Evolutionary conservation across 2,113 vertebrate species (phyloP).

Genomic region (Channa maculata): DNA sequence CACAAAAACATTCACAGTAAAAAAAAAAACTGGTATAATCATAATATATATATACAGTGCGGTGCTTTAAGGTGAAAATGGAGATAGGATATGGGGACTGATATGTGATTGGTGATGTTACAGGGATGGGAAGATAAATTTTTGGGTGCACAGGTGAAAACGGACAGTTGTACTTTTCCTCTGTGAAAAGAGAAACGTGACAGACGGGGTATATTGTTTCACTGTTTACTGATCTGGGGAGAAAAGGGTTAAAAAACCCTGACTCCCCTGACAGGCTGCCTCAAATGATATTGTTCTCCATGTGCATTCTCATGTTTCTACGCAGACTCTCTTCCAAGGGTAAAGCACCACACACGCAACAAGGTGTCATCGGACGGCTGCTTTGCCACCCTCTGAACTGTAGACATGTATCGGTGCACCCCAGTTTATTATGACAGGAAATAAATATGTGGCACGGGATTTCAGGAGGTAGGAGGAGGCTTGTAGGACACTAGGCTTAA

Average conservation of each 20-base stretch:
- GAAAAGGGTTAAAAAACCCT: slow-evolving; percentile 10
- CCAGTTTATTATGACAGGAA: slow-evolving; percentile 68
- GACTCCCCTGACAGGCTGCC: slow-evolving; percentile 53
- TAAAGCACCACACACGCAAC: slow-evolving; percentile 68
- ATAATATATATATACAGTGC: slow-evolving; percentile 84
- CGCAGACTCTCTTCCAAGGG: slow-evolving; percentile 72
- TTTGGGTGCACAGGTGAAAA: slow-evolving; percentile 75
- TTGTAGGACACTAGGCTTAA: slow-evolving; percentile 76
- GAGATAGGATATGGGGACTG: slow-evolving; percentile 71
- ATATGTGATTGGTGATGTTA: slow-evolving; percentile 76
- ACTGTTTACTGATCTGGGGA: slow-evolving; percentile 59
- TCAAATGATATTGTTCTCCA: slow-evolving; percentile 69
- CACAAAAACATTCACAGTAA: slow-evolving; percentile 85
- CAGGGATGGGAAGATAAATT: slow-evolving; percentile 52
- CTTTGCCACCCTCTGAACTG: slow-evolving; percentile 58
- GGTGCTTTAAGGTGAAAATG: slow-evolving; percentile 80
- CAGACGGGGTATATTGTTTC: slow-evolving; percentile 47
- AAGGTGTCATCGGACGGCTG: slow-evolving; percentile 64
- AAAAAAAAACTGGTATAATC: slow-evolving; percentile 82
- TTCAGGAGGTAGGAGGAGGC: slow-evolving; percentile 76
- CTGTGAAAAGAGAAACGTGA: slow-evolving; percentile 67
- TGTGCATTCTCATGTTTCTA: slow-evolving; percentile 73
- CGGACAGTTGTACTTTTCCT: slow-evolving; percentile 71
- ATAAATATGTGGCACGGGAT: slow-evolving; percentile 79
- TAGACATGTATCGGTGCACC: slow-evolving; percentile 49